Evolutionary conservation across 2,113 vertebrate species (phyloP).

Genomic region (Polyodon spathula): DNA sequence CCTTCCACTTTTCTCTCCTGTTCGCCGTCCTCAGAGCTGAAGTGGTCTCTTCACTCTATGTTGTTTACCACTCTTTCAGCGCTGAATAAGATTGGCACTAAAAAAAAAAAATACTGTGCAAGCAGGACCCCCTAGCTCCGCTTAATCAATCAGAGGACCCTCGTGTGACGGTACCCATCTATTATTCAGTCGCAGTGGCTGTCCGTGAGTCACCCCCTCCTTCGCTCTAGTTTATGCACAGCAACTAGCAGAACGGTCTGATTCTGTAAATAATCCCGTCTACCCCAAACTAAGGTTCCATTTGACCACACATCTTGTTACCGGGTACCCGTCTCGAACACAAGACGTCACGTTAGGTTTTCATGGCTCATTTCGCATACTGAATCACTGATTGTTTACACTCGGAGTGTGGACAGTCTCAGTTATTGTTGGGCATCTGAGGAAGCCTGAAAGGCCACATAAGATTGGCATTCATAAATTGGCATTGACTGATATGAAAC

Average conservation of each 20-base stretch:
- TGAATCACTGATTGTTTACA: constrained; percentile 16
- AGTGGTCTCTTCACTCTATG: constrained; percentile 11
- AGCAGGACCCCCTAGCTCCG: constrained; percentile 11
- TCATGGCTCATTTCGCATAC: constrained; percentile 15
- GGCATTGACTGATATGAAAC: too few relatives aligned
- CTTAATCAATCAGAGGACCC: constrained; percentile 20
- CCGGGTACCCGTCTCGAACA: too few relatives aligned
- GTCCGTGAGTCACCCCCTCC: constrained; percentile 8
- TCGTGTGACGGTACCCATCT: constrained; percentile 5
- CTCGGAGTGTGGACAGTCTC: constrained; percentile 4
- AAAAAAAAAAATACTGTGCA: constrained; percentile 8
- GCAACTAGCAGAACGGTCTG: not conserved
- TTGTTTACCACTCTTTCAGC: constrained; percentile 6
- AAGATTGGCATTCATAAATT: too few relatives aligned
- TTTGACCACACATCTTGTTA: constrained; percentile 9
- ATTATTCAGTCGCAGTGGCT: too few relatives aligned
- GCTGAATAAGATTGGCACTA: constrained; percentile 11
- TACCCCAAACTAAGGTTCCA: constrained; percentile 9
- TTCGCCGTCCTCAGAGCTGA: not conserved
- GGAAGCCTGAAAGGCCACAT: too few relatives aligned
- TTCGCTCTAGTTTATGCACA: not conserved
- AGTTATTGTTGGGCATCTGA: too few relatives aligned
- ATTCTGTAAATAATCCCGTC: constrained; percentile 18
- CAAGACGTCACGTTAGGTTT: constrained; percentile 19
- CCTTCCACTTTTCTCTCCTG: constrained; percentile 1